These are phyloP conservation scores for Apodemus sylvaticus DNA, from an alignment of 2,113 vertebrate species.

Conservation along the genomic window DNA sequence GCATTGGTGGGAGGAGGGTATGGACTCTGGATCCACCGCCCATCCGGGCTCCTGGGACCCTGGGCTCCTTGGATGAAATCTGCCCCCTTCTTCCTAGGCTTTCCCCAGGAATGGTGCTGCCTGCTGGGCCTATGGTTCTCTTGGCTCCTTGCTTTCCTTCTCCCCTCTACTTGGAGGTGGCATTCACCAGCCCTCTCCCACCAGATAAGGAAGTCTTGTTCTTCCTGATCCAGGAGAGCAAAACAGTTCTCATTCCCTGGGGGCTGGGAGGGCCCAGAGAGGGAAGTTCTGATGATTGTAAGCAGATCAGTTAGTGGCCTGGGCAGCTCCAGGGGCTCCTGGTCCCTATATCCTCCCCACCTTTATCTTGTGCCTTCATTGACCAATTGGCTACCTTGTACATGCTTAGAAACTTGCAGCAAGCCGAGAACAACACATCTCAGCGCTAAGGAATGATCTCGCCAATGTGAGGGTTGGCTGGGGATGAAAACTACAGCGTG, in stretches of 20 bases:
- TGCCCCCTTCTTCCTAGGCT: slow-evolving; percentile 63
- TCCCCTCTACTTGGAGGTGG: slow-evolving; percentile 61
- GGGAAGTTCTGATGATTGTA: slow-evolving; percentile 78
- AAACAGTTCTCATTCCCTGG: slow-evolving; percentile 73
- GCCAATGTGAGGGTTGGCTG: background rate
- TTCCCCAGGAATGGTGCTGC: slow-evolving; percentile 56
- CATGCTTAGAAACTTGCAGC: slow-evolving; percentile 43
- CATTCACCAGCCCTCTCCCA: slow-evolving; percentile 61
- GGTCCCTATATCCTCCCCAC: slow-evolving; percentile 60
- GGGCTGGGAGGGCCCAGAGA: slow-evolving; percentile 74
- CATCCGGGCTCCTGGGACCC: slow-evolving; percentile 68
- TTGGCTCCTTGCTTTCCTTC: slow-evolving; percentile 53
- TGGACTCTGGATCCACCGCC: slow-evolving; percentile 58
- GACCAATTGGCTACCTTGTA: slow-evolving; percentile 45
- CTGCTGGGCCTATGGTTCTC: slow-evolving; percentile 61
- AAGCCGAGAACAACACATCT: slow-evolving; percentile 48
- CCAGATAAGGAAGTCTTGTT: slow-evolving; percentile 74
- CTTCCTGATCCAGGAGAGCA: slow-evolving; percentile 74
- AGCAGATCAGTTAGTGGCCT: slow-evolving; percentile 50
- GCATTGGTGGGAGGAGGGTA: slow-evolving; percentile 38
- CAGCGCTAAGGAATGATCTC: slow-evolving; percentile 20
- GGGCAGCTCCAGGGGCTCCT: slow-evolving; percentile 60
- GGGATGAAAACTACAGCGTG: slow-evolving; percentile 47
- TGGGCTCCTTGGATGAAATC: slow-evolving; percentile 43
- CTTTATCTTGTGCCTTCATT: slow-evolving; percentile 38